Percentiles rank a stretch among this genome's conserved stretches.
Conservation (phyloP, 2,797 vertebrate species). For the Cheirogaleus major region DNA sequence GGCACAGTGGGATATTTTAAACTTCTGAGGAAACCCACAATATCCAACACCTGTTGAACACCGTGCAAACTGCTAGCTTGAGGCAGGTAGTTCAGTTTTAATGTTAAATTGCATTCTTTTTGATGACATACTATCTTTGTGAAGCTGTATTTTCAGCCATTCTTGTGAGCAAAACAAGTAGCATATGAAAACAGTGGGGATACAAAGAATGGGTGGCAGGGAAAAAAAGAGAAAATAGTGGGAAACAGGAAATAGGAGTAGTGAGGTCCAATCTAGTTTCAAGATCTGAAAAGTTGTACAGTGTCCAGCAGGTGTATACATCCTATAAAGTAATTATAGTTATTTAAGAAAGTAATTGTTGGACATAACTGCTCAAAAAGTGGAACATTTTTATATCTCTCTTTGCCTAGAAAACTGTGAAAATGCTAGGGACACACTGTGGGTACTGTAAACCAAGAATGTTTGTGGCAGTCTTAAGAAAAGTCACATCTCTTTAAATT, state of each 20-base stretch:
- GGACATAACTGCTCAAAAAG: neutral
- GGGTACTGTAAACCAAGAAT: neutral
- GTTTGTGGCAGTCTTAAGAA: neutral
- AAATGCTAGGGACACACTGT: neutral
- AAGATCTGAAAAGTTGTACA: neutral
- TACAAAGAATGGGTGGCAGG: neutral
- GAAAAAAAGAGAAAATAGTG: neutral
- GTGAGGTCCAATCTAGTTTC: neutral
- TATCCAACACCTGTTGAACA: neutral
- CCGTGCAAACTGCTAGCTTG: neutral
- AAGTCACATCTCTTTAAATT: neutral
- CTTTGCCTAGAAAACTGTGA: neutral
- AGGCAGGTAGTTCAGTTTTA: neutral
- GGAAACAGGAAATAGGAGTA: neutral
- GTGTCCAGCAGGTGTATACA: neutral
- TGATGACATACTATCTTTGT: neutral
- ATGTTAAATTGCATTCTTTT: neutral
- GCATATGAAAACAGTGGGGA: neutral
- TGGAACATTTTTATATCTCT: neutral
- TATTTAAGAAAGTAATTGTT: neutral
- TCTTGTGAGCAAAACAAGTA: neutral
- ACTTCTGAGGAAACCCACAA: neutral
- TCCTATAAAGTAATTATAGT: neutral
- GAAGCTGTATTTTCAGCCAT: neutral
- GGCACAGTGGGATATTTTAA: neutral